phyloP scores from a whole-genome alignment of 2,888 invertebrate genomes.

The Drosophila rubida region DNA sequence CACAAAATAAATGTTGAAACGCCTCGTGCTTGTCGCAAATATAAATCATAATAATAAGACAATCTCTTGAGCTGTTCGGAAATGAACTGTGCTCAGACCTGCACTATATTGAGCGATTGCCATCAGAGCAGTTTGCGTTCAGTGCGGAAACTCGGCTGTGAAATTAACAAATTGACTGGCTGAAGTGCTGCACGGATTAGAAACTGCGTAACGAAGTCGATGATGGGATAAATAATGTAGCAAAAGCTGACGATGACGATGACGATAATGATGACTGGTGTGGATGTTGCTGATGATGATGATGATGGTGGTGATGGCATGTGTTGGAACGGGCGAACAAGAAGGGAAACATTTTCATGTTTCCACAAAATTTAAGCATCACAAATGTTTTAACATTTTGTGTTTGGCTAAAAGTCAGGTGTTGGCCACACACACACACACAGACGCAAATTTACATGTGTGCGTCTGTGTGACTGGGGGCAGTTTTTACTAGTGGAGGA shows the following conservation, averaged over 20 bases:
- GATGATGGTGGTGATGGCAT: constrained; percentile 3
- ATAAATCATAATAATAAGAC: too few relatives aligned
- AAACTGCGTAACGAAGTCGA: constrained; percentile 1
- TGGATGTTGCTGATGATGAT: neutral
- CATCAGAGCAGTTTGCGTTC: constrained; percentile 14
- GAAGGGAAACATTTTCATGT: constrained; percentile 29
- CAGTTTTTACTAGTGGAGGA: constrained; percentile 28
- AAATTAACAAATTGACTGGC: constrained; percentile 51
- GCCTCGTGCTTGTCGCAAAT: too few relatives aligned
- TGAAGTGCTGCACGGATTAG: constrained; percentile 33
- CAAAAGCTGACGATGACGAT: neutral
- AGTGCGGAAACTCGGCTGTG: constrained; percentile 13
- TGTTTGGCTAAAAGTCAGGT: constrained; percentile 66
- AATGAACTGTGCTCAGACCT: too few relatives aligned
- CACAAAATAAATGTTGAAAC: too few relatives aligned
- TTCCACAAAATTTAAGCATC: constrained; percentile 47
- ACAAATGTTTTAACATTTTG: constrained; percentile 63
- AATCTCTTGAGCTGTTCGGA: too few relatives aligned
- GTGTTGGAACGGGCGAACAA: constrained; percentile 13
- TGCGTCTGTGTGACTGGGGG: constrained; percentile 16
- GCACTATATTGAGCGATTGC: neutral
- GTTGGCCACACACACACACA: constrained; percentile 31
- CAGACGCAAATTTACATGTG: neutral
- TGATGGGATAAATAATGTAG: constrained; percentile 7
- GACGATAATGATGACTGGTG: constrained; percentile 1